A percentile compares a stretch with the other conserved stretches of the same genome.
Evolutionary conservation across 1,140 invertebrate genomes (phyloP).

Genomic region (Caerostris darwini): DNA sequence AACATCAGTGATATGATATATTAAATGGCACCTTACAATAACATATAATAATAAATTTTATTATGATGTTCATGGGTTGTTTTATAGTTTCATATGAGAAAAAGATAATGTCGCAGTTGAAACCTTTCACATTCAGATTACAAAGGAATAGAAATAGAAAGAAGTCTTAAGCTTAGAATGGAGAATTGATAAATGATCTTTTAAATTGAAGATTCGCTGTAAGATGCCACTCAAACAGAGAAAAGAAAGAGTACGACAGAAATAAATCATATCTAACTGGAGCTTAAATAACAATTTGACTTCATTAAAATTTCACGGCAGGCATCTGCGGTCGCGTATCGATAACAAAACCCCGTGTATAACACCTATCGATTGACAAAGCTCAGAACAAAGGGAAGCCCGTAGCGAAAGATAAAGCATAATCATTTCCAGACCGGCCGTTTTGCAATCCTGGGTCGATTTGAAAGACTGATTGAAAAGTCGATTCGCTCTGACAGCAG

Average conservation of each 20-base stretch:
- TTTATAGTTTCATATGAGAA: too few relatives aligned
- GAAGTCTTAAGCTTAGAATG: too few relatives aligned
- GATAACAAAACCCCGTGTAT: neutral
- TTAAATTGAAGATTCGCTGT: too few relatives aligned
- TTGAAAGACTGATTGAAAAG: conserved; percentile 71
- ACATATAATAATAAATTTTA: too few relatives aligned
- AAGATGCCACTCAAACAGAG: too few relatives aligned
- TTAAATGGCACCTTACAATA: too few relatives aligned
- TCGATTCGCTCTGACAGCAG: conserved; percentile 62
- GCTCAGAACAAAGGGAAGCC: neutral
- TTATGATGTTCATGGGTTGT: too few relatives aligned
- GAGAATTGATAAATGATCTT: too few relatives aligned
- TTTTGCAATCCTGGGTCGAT: conserved; percentile 70
- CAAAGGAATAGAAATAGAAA: too few relatives aligned
- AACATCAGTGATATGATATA: too few relatives aligned
- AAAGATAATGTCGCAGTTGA: too few relatives aligned
- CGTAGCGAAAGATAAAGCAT: conserved; percentile 50
- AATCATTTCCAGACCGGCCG: conserved; percentile 49
- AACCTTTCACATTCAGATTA: too few relatives aligned
- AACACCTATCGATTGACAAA: conserved; percentile 38
- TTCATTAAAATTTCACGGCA: neutral
- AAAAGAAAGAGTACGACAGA: neutral
- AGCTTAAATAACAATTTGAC: conserved; percentile 40
- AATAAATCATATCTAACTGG: neutral
- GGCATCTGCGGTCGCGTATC: conserved; percentile 38